Evolutionary conservation across 37 sponge, comb jelly and placozoan genomes (phyloP).

Genomic region (Ephydatia muelleri): DNA sequence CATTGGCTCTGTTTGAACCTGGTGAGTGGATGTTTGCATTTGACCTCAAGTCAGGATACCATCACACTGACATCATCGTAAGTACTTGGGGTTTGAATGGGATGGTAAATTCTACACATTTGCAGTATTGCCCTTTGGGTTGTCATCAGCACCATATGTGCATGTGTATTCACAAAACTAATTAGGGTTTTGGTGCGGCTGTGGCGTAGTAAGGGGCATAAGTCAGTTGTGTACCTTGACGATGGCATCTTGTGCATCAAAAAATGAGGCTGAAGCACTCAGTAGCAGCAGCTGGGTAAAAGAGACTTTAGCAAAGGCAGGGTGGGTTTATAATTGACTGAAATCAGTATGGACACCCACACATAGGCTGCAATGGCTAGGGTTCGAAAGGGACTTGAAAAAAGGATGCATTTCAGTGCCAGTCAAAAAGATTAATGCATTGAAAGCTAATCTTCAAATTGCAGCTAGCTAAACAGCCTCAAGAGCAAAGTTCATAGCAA

Average conservation of each 20-base stretch:
- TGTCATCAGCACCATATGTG: slow-evolving; percentile 29
- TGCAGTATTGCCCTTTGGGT: slow-evolving; percentile 42
- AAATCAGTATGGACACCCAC: slow-evolving; percentile 24
- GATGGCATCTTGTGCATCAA: slow-evolving; percentile 36
- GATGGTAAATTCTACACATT: slow-evolving; percentile 20
- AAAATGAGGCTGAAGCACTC: background rate
- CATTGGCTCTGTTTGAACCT: background rate
- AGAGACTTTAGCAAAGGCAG: slow-evolving; percentile 5
- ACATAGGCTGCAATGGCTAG: slow-evolving; percentile 8
- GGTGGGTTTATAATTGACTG: slow-evolving; percentile 5
- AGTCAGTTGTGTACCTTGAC: slow-evolving; percentile 36
- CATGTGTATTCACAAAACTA: slow-evolving; percentile 43
- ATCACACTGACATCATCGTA: slow-evolving; percentile 26
- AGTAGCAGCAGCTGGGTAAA: background rate
- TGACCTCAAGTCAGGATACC: slow-evolving; percentile 38
- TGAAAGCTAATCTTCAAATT: background rate
- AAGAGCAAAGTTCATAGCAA: slow-evolving; percentile 12
- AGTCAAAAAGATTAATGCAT: background rate
- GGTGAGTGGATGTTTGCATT: slow-evolving; percentile 33
- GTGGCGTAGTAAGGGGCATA: slow-evolving; percentile 28
- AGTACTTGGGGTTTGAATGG: slow-evolving; percentile 44
- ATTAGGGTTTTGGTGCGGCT: slow-evolving; percentile 16
- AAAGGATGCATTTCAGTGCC: slow-evolving; percentile 24
- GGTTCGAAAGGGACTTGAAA: slow-evolving; percentile 22
- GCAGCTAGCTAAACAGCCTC: background rate